Percentiles rank a stretch among this genome's conserved stretches.
phyloP scores from a whole-genome alignment of 2,888 invertebrate species.

The Drosophila siamana region DNA sequence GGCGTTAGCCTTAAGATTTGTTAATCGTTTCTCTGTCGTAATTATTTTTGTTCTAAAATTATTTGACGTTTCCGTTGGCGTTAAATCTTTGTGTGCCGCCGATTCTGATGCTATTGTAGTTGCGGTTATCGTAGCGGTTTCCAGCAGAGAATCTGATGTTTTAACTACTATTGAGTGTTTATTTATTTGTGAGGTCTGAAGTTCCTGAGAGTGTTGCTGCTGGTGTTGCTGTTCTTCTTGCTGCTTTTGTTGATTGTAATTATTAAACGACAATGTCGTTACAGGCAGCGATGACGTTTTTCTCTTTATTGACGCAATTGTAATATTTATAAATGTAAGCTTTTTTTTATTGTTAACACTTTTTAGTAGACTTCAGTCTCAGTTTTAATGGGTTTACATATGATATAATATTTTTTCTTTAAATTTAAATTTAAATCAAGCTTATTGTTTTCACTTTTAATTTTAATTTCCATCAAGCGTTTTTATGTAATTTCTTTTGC shows the following conservation, averaged over 20 bases:
- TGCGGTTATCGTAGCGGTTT: conserved; percentile 31
- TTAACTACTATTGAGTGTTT: conserved; percentile 65
- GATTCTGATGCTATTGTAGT: conserved; percentile 32
- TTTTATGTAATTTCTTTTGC: not conserved
- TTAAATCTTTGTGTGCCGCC: conserved; percentile 12
- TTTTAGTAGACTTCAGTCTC: not conserved
- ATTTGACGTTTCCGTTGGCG: conserved; percentile 4
- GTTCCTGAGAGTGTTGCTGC: conserved; percentile 17
- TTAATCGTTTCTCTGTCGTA: conserved; percentile 42
- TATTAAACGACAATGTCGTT: conserved; percentile 64
- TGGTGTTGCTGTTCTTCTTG: conserved; percentile 28
- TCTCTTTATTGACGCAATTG: conserved; percentile 84
- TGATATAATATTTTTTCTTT: not conserved
- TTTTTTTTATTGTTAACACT: conserved; percentile 31
- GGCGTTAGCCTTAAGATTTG: conserved; percentile 65
- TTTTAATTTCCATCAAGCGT: not conserved
- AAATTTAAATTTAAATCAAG: not conserved
- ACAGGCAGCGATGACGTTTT: conserved; percentile 80
- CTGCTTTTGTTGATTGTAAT: conserved; percentile 61
- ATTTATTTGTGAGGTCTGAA: conserved; percentile 51
- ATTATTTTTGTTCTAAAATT: conserved; percentile 28
- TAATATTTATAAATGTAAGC: conserved; percentile 77
- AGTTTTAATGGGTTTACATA: too few species aligned
- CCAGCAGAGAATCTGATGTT: conserved; percentile 40
- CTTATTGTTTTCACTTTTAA: not conserved